These are phyloP conservation scores for Drosophila quinaria DNA, from an alignment of 2,888 invertebrate species.

Conservation along the genomic window DNA sequence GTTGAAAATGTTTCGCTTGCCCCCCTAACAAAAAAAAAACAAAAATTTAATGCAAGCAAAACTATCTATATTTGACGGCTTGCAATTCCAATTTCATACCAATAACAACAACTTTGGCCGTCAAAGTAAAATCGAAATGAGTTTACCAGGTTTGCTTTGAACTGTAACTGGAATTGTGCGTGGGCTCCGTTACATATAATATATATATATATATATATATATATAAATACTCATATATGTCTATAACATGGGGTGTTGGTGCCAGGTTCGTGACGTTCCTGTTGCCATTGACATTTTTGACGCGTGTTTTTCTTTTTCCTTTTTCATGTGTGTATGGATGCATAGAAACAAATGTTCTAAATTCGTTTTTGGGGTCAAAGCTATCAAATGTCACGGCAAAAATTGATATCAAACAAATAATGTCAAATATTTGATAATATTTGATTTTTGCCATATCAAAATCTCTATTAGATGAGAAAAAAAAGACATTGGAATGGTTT, in stretches of 20 bases:
- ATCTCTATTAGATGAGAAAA: conserved; percentile 16
- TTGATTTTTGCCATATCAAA: conserved; percentile 11
- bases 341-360: conserved; percentile 20
- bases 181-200: conserved; percentile 14
- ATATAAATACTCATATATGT: too few species aligned
- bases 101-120: not conserved
- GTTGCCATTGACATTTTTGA: conserved; percentile 56
- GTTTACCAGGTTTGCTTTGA: conserved; percentile 9
- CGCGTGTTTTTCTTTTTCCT: conserved; percentile 1
- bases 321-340: conserved; percentile 2
- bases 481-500: not conserved
- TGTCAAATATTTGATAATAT: not conserved
- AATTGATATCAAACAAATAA: conserved; percentile 29
- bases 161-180: conserved; percentile 33
- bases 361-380: conserved; percentile 6
- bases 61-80: conserved; percentile 30
- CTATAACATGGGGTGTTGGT: conserved; percentile 11
- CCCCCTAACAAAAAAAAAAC: not conserved
- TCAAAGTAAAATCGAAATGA: conserved; percentile 13
- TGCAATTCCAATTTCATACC: conserved; percentile 30
- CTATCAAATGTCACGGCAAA: conserved; percentile 32
- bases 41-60: conserved; percentile 28
- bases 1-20: conserved; percentile 40
- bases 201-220: not conserved
- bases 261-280: conserved; percentile 49